Evolutionary conservation across 2,888 invertebrate genomes (phyloP).

Genomic region (Microchrysa polita): DNA sequence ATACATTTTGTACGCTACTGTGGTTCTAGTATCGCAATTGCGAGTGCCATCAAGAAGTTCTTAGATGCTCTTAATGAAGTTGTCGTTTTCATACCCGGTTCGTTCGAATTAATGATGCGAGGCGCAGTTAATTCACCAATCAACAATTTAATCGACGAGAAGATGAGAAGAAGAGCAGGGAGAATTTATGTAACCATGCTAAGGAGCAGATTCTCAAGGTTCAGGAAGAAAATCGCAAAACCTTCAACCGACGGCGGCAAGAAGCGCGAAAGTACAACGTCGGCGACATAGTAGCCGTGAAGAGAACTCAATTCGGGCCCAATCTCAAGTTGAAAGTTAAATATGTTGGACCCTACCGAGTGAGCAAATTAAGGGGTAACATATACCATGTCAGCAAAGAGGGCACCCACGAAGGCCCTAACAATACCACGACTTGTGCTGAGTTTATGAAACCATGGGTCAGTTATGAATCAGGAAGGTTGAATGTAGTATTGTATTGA

Average conservation of each 20-base stretch:
- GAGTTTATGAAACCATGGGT: conserved; percentile 31
- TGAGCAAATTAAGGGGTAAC: neutral
- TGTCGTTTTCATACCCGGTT: too few species aligned
- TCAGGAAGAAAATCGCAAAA: neutral
- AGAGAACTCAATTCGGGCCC: neutral
- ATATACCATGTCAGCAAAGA: too few species aligned
- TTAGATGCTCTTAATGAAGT: too few species aligned
- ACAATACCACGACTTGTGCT: neutral
- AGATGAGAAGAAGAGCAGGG: neutral
- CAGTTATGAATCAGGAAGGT: neutral
- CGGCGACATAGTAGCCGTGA: neutral
- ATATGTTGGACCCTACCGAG: neutral
- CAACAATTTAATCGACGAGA: neutral
- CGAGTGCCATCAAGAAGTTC: too few species aligned
- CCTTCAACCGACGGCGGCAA: too few species aligned
- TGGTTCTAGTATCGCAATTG: too few species aligned
- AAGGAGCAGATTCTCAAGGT: too few species aligned
- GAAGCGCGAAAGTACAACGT: neutral
- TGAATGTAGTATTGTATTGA: neutral
- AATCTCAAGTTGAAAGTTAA: neutral
- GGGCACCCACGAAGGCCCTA: conserved; percentile 14
- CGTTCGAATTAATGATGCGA: too few species aligned
- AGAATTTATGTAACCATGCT: too few species aligned
- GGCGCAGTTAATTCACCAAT: too few species aligned
- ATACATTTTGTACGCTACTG: too few species aligned